A percentile compares a stretch with the other conserved stretches of the same genome.
These are phyloP conservation scores for Pissodes strobi DNA, from an alignment of 1,140 invertebrate species.

Conservation along the genomic window DNA sequence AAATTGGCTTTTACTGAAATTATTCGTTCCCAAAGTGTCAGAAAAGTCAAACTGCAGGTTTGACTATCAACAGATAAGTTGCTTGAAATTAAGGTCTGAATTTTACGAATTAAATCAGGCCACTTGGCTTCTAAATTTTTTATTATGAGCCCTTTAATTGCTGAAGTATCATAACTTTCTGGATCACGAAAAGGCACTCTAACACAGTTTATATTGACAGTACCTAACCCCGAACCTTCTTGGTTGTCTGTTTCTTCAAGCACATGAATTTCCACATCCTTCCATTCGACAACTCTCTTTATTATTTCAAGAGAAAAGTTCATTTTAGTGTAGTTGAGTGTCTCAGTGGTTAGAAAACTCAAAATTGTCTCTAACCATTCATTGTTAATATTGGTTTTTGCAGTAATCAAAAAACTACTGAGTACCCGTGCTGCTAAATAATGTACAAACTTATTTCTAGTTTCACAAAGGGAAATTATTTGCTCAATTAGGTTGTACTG, in stretches of 20 bases:
- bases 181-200: constrained; percentile 73
- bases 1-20: constrained; percentile 89
- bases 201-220: constrained; percentile 61
- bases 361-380: constrained; percentile 76
- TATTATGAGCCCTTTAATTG: constrained; percentile 82
- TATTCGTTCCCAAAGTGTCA: constrained; percentile 86
- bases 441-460: constrained; percentile 78
- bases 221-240: constrained; percentile 51
- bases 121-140: constrained; percentile 82
- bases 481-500: constrained; percentile 82
- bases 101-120: constrained; percentile 73
- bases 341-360: constrained; percentile 72
- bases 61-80: constrained; percentile 62
- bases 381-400: constrained; percentile 77
- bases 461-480: constrained; percentile 77
- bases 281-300: constrained; percentile 84
- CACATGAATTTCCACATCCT: constrained; percentile 80
- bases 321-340: constrained; percentile 69
- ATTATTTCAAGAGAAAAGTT: constrained; percentile 83
- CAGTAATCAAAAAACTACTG: constrained; percentile 80
- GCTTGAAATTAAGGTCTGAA: constrained; percentile 63
- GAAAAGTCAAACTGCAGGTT: constrained; percentile 77
- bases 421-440: constrained; percentile 79
- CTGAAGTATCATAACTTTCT: constrained; percentile 78
- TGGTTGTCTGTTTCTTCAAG: constrained; percentile 69